phyloP scores from a whole-genome alignment of 2,113 vertebrate species.

The Ailurus styani region DNA sequence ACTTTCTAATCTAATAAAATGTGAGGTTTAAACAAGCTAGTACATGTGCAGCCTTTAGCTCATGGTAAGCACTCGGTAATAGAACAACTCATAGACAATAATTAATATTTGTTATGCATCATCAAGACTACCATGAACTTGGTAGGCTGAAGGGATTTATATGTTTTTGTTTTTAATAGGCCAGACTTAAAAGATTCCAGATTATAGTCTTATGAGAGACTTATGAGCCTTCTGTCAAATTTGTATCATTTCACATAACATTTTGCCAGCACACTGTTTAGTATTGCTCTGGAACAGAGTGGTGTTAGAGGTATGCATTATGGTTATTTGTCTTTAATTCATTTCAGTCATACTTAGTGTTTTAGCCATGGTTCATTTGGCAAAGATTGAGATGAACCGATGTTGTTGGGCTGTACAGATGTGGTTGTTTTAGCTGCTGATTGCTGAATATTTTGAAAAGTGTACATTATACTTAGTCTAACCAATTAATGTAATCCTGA shows the following conservation, averaged over 20 bases:
- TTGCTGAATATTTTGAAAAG: not conserved
- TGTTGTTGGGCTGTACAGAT: not conserved
- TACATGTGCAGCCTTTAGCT: not conserved
- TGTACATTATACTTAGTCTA: not conserved
- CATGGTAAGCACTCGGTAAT: not conserved
- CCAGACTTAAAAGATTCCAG: not conserved
- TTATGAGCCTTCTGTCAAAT: not conserved
- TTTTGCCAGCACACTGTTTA: not conserved
- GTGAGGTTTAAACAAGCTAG: not conserved
- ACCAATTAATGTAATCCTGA: not conserved
- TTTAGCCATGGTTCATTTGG: not conserved
- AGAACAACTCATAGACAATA: not conserved
- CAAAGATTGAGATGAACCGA: not conserved
- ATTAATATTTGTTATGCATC: not conserved
- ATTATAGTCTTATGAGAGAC: not conserved
- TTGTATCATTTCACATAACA: not conserved
- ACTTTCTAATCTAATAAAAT: not conserved
- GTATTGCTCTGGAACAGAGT: not conserved
- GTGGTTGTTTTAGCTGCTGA: not conserved
- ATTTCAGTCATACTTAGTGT: not conserved
- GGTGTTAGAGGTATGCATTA: not conserved
- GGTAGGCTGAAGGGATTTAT: not conserved
- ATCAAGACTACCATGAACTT: not conserved
- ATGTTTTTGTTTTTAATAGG: not conserved
- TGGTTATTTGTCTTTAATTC: not conserved